Base-by-base conservation (phyloP, 1,140 invertebrate genomes). In the Bombus sylvicola region DNA sequence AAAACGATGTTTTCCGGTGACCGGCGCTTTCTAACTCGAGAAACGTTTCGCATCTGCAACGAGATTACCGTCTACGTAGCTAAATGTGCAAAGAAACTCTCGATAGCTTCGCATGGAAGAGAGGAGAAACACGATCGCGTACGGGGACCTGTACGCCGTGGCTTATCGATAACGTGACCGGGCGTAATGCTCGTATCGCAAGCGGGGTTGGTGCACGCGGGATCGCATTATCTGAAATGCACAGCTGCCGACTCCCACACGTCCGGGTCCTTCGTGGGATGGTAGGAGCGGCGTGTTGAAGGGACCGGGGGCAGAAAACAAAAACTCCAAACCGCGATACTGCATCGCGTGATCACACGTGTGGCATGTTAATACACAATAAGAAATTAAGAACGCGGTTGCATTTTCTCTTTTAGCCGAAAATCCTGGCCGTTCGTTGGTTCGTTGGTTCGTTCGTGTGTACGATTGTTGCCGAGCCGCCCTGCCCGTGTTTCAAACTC, bases 351-450 rank as follows among this genome's bases (percentile, higher is more conserved):
- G 92, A 93, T 93, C 91, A 92, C 90, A 93, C 92, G 93, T 93
- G 92, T 93, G 91, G 93, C 93, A 93, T 93, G 93, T 92, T 93
- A 93, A 93, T 93, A 92, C 84, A 93, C 93, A 93, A 93, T 93
- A 93, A 93, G 93, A 93, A 93, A 93, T 93, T 93, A 93, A 93
- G 92, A 93, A 91, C 90, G 86, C 74, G 66, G 64, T 31, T 66
- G 81, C 81, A 59, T 81, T 79, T 71, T 39, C 86, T 64, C 80
- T 62, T 79, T 71, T 31, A 37, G 34, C 47, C 64, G 87, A 85
- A 86, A 81, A 81, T 59, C 73, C 47, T 71, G 64, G 34, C 25
- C 2, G 47, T 31, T 15, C 13, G 59, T 59, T 59, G 0, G 59
- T 62, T 62, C 28, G 59, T 62, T n/a, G 9, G 59, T 75, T 66